Evolutionary conservation across 2,888 invertebrate genomes (phyloP), one percentile per base, ranked within the genome.

Genomic region (Nebria salina): DNA sequence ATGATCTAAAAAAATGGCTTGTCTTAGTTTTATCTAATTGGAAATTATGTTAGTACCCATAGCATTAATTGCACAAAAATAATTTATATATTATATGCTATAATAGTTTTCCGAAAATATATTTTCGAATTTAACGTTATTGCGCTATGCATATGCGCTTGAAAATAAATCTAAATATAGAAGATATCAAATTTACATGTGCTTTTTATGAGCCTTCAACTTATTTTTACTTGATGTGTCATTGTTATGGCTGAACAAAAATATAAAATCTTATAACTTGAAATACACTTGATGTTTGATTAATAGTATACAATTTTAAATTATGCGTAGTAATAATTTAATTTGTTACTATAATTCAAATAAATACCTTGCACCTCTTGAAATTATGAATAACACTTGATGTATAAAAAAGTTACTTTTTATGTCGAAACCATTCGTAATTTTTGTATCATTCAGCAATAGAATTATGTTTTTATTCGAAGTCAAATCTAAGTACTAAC

Each of bases 1-100:
- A 43, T 81, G 81, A 81, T 76, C 81, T 81, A 42, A 65, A 76
- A 81, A 41, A 72, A 70, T 26, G 11, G 20, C 5, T 73, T 26
- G 43, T 43, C 5, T 26, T 25, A 11, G 3, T 54, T 54, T 54
- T 5, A 6, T 11, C 4, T 54, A 13, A 54, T 54, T 8, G 11
- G 54, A 54, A 34, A 34, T 4, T 34, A 34, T 34, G 34, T 34
- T 34, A 34, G 34, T 34, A 34, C 34, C 34, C 34, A 34, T 34
- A 34, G 34, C 34, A 34, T 34, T 34, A 34, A 34, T 4, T 34
- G 34, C 34, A 34, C 5, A 34, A 34, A 4, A 34, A 34, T 34
- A 4, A 1, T 34, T 34, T 34, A 5, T 54, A 6, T 7, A 54
- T 54, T 8, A 54, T 11, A 13, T 54, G 0, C 7, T 8, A 54